These are phyloP conservation scores for Hemistola chrysoprasaria DNA, from an alignment of 2,888 invertebrate species.

Conservation along the genomic window DNA sequence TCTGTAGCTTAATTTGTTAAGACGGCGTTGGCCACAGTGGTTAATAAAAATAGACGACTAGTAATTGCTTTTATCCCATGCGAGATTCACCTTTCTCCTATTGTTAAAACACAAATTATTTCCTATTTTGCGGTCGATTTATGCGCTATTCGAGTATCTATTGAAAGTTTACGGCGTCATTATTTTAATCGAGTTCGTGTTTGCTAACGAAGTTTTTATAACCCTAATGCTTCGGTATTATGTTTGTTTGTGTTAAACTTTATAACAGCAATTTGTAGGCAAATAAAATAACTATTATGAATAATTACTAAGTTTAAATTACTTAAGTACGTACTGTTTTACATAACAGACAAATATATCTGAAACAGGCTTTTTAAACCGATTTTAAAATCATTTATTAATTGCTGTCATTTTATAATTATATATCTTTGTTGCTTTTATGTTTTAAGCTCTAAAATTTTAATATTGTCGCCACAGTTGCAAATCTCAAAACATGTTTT, in stretches of 20 bases:
- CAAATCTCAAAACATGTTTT: conserved; percentile 47
- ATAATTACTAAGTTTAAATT: too few species aligned
- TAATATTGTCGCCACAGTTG: conserved; percentile 28
- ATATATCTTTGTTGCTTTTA: too few species aligned
- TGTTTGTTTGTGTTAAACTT: too few species aligned
- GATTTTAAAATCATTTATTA: too few species aligned
- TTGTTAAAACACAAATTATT: conserved; percentile 36
- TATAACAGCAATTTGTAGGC: too few species aligned
- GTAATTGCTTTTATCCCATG: conserved; percentile 53
- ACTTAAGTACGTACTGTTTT: too few species aligned
- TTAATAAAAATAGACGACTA: conserved; percentile 58
- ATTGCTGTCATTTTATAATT: too few species aligned
- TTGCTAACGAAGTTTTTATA: not conserved
- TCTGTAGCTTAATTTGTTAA: conserved; percentile 64
- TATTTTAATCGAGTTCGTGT: not conserved
- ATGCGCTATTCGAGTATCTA: conserved; percentile 18
- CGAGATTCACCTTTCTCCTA: conserved; percentile 57
- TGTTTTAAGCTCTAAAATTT: conserved; percentile 1
- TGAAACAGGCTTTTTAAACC: too few species aligned
- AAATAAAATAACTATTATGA: too few species aligned
- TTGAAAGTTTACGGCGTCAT: not conserved
- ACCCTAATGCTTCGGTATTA: too few species aligned
- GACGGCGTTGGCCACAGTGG: conserved; percentile 49
- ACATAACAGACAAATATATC: too few species aligned
- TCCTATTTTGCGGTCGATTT: conserved; percentile 31